These are phyloP conservation scores for Trachemys scripta DNA, from an alignment of 2,113 vertebrate species.

Conservation along the genomic window DNA sequence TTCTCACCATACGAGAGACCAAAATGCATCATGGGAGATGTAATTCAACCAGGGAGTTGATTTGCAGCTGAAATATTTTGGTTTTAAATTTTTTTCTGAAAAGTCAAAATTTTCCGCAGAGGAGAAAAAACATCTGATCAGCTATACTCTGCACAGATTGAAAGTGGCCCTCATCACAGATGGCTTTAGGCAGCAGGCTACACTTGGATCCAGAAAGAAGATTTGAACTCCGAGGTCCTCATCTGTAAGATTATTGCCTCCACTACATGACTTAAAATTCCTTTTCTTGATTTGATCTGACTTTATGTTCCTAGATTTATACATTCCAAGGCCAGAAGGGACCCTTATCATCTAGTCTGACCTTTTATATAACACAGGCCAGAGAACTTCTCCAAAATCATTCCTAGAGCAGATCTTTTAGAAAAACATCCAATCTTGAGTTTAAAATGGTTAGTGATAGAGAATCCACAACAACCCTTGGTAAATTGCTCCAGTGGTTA, in stretches of 20 bases:
- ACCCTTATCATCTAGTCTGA: too few relatives aligned
- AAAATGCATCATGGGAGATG: background rate
- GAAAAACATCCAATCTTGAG: too few relatives aligned
- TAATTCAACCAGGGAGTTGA: background rate
- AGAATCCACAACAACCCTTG: too few relatives aligned
- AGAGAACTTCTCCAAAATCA: too few relatives aligned
- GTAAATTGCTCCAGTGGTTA: too few relatives aligned
- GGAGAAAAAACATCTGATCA: background rate
- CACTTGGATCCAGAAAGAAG: background rate
- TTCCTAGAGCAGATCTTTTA: too few relatives aligned
- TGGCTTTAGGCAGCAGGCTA: conserved; percentile 12
- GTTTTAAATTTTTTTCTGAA: background rate
- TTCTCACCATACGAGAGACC: background rate
- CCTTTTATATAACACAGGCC: too few relatives aligned
- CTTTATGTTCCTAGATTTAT: too few relatives aligned
- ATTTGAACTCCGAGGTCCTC: conserved; percentile 19
- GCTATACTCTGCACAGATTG: background rate
- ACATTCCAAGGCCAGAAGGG: too few relatives aligned
- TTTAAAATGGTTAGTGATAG: too few relatives aligned
- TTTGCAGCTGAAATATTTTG: background rate
- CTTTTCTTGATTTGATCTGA: background rate
- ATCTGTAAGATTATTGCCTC: conserved; percentile 33
- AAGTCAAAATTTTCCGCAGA: background rate
- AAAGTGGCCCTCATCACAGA: background rate
- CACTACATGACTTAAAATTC: background rate